Evolutionary conservation across 2,113 vertebrate genomes (phyloP).

Genomic region (Pristiophorus japonicus): DNA sequence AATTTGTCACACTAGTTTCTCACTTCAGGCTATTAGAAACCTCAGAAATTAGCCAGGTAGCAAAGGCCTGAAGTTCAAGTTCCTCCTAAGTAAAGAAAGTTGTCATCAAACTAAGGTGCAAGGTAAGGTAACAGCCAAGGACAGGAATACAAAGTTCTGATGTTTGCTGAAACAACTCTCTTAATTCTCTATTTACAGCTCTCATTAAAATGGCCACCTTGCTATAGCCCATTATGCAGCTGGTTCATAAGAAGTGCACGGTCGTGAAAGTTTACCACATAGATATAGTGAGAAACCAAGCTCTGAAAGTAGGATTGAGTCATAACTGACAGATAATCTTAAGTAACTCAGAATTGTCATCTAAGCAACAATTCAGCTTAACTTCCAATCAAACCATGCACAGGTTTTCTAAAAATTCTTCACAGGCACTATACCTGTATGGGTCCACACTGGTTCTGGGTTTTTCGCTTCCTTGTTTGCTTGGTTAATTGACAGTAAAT

Average conservation of each 20-base stretch:
- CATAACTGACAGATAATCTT: not conserved
- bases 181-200: not conserved
- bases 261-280: too few relatives aligned
- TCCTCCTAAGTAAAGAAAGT: not conserved
- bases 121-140: not conserved
- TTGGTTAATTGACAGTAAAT: slow-evolving; percentile 95
- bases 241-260: not conserved
- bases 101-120: not conserved
- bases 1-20: not conserved
- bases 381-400: not conserved
- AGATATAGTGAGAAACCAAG: not conserved
- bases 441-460: slow-evolving; percentile 71
- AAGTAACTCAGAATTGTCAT: not conserved
- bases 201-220: not conserved
- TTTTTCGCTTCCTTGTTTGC: slow-evolving; percentile 80
- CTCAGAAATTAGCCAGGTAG: not conserved
- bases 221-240: not conserved
- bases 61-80: not conserved
- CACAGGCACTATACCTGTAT: slow-evolving; percentile 68
- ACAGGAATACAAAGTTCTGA: not conserved
- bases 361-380: not conserved
- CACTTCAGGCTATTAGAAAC: not conserved
- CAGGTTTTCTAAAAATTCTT: not conserved
- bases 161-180: not conserved
- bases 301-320: not conserved